A percentile compares a stretch with the other conserved stretches of the same genome.
These are phyloP conservation scores for Drosophila auraria DNA, from an alignment of 1,140 invertebrate genomes.

Conservation along the genomic window DNA sequence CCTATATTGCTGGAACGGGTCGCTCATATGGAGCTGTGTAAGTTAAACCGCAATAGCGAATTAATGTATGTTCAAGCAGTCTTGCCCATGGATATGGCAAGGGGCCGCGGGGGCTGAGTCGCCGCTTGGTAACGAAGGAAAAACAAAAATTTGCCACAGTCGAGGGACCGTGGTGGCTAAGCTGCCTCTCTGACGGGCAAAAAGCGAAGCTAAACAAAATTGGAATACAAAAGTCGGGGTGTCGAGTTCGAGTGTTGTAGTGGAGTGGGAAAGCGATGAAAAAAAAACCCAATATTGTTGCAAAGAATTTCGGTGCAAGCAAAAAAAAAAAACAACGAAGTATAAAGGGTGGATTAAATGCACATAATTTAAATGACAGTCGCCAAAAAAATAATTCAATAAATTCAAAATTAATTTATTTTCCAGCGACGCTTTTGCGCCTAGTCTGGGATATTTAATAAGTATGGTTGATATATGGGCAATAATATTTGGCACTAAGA, in stretches of 20 bases:
- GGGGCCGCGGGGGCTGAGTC: slow-evolving; percentile 5
- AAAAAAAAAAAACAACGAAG: too few relatives aligned
- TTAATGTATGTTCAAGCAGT: neutral
- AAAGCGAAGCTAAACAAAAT: slow-evolving; percentile 8
- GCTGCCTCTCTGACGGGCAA: neutral
- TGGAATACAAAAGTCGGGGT: neutral
- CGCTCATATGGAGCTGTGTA: neutral
- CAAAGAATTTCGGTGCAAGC: slow-evolving; percentile 3
- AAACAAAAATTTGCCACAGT: slow-evolving; percentile 1
- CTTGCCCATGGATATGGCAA: slow-evolving; percentile 7
- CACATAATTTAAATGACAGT: too few relatives aligned
- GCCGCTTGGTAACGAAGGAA: slow-evolving; percentile 1
- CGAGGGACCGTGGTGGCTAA: neutral
- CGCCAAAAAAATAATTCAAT: too few relatives aligned
- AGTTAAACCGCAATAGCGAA: neutral
- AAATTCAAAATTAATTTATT: too few relatives aligned
- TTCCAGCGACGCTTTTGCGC: too few relatives aligned
- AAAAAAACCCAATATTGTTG: slow-evolving; percentile 6
- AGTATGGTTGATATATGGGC: too few relatives aligned
- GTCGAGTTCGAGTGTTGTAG: slow-evolving; percentile 3
- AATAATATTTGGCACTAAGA: neutral
- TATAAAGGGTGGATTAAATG: too few relatives aligned
- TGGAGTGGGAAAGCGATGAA: neutral
- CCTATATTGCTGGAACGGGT: too few relatives aligned
- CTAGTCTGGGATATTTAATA: too few relatives aligned